Percentiles rank a stretch among this genome's conserved stretches.
phyloP scores from a whole-genome alignment of 2,797 vertebrate species.

The Danio kyathit region DNA sequence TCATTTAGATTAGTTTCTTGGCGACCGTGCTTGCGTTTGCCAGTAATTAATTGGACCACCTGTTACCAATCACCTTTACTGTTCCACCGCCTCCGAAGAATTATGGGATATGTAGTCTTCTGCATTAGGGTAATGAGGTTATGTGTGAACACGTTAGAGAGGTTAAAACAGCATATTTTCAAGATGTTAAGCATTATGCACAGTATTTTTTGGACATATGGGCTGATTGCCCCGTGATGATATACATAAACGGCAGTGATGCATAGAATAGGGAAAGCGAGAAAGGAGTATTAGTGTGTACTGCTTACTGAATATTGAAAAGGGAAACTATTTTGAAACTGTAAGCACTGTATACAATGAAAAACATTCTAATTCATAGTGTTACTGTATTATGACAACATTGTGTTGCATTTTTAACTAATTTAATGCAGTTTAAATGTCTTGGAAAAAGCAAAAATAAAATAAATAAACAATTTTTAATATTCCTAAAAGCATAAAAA shows the following conservation, averaged over 20 bases:
- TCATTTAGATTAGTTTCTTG: conserved; percentile 32
- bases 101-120: conserved; percentile 46
- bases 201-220: conserved; percentile 9
- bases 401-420: not conserved
- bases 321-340: not conserved
- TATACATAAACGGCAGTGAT: not conserved
- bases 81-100: conserved; percentile 30
- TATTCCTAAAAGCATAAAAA: not conserved
- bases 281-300: not conserved
- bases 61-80: conserved; percentile 59
- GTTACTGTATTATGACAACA: not conserved
- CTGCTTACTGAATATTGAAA: not conserved
- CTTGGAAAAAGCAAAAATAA: not conserved
- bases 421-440: not conserved
- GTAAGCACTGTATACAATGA: not conserved
- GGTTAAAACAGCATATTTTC: conserved; percentile 4
- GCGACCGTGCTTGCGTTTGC: conserved; percentile 45
- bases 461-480: not conserved
- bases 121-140: not conserved
- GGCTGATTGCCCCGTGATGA: conserved; percentile 4
- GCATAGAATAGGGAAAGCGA: not conserved
- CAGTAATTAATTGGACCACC: conserved; percentile 69
- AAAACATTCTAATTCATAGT: not conserved
- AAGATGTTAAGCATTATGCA: conserved; percentile 10
- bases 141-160: not conserved